Base-by-base conservation (phyloP, 2,888 invertebrate species). In the Cheiracanthium punctorium region DNA sequence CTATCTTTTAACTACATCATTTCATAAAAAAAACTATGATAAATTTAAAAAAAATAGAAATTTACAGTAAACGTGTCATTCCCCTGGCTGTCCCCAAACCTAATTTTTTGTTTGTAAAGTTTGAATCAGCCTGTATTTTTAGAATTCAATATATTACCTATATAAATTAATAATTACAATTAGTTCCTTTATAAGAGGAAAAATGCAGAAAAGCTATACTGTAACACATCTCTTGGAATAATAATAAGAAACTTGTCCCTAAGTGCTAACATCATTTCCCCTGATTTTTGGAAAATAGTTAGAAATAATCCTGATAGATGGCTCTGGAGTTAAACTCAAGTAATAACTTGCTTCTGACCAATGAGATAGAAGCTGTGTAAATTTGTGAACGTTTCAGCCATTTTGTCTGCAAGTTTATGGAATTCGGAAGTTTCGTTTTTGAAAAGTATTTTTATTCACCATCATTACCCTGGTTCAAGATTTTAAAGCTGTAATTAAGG, bases 361-460 rank as follows among this genome's bases (percentile, higher is more conserved):
- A 52, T 52, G 52, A 52, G 52, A 52, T 52, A 52, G 17, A 52
- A 17, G 20, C 5, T 52, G 52, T 52, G 52, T 52, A 52, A 17
- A 52, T 8, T 5, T 52, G 17, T 52, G 17, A 52, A 52, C 5
- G 5, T 52, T 20, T 4, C 14, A 52, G 52, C 52, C 52, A 52
- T 52, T 52, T 52, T 52, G 52, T 52, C 52, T 52, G 5, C 17
- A 8, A 8, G 52, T 52, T 4, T 52, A 20, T 17, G 14, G 52
- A 4, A 52, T 52, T 52, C 52, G 8, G 14, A 52, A 52, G 52
- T 52, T 52, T 5, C 17, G 20, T 52, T 52, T 52, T 52, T 52
- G 52, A 52, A 52, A 52, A 52, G 14, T 52, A 52, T 52, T 52
- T 52, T 52, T 52, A 52, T 52, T 52, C 52, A 52, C 5, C 52